A percentile compares a stretch with the other conserved stretches of the same genome.
Evolutionary conservation across 2,797 vertebrate species (phyloP).

Genomic region (Uromys caudimaculatus): DNA sequence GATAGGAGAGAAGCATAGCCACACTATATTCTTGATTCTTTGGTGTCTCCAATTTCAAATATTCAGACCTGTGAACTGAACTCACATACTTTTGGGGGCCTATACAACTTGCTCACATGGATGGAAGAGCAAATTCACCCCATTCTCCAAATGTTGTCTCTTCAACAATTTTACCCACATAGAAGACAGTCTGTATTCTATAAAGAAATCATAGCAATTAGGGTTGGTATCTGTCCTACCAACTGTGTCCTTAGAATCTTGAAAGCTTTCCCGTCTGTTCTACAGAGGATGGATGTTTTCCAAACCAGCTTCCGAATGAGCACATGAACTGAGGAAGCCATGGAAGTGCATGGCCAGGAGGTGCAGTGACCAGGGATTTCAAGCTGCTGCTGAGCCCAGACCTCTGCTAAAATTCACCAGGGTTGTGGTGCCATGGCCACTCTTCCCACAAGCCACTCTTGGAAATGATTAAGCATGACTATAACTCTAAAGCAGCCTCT

Average conservation of each 20-base stretch:
- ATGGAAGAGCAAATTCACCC: constrained; percentile 35
- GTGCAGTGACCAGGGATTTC: not conserved
- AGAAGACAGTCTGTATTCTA: constrained; percentile 51
- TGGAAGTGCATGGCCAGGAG: not conserved
- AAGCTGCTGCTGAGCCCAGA: not conserved
- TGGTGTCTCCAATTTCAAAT: constrained; percentile 39
- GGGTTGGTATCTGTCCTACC: constrained; percentile 56
- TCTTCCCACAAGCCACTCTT: not conserved
- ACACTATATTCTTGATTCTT: not conserved
- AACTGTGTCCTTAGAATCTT: constrained; percentile 65
- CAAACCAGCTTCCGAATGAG: constrained; percentile 48
- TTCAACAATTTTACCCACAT: constrained; percentile 43
- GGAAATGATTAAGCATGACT: not conserved
- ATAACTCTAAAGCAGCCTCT: not conserved
- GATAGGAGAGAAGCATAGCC: not conserved
- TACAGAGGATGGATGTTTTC: constrained; percentile 46
- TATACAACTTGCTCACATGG: constrained; percentile 47
- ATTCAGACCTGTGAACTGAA: not conserved
- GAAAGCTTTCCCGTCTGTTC: constrained; percentile 65
- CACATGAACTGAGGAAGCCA: not conserved
- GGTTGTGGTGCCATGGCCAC: not conserved
- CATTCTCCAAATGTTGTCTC: constrained; percentile 31
- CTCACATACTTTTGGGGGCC: not conserved
- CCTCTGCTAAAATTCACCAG: not conserved
- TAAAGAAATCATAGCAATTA: constrained; percentile 60